Conservation (phyloP, 2,888 invertebrate genomes). For the Athripsodes cinereus region DNA sequence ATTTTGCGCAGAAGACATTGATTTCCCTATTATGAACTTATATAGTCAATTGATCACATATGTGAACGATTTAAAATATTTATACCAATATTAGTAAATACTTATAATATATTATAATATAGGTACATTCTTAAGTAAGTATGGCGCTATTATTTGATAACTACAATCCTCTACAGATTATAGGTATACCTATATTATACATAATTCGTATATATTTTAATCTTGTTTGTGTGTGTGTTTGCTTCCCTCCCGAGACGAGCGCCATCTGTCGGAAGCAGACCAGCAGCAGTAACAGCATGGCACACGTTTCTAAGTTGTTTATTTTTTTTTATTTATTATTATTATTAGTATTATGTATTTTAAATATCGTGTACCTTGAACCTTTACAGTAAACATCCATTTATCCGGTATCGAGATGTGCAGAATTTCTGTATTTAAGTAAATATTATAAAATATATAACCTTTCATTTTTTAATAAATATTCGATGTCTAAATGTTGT, state of each 20-base stretch:
- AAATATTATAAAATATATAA: neutral
- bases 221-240: constrained; percentile 5
- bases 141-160: no score
- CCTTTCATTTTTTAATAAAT: neutral
- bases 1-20: no score
- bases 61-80: no score
- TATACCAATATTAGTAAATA: no score
- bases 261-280: constrained; percentile 27
- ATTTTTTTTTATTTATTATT: constrained; percentile 20
- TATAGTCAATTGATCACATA: neutral
- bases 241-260: constrained; percentile 14
- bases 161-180: no score
- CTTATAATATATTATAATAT: no score
- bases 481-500: no score
- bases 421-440: neutral
- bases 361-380: constrained; percentile 1
- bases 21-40: no score
- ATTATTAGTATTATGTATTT: no score
- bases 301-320: constrained; percentile 25
- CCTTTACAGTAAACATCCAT: neutral
- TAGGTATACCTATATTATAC: no score
- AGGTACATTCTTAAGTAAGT: no score
- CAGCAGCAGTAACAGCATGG: constrained; percentile 13
- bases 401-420: neutral
- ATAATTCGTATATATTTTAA: no score